These are phyloP conservation scores for Solenopsis invicta DNA, from an alignment of 1,140 invertebrate species.

Conservation along the genomic window DNA sequence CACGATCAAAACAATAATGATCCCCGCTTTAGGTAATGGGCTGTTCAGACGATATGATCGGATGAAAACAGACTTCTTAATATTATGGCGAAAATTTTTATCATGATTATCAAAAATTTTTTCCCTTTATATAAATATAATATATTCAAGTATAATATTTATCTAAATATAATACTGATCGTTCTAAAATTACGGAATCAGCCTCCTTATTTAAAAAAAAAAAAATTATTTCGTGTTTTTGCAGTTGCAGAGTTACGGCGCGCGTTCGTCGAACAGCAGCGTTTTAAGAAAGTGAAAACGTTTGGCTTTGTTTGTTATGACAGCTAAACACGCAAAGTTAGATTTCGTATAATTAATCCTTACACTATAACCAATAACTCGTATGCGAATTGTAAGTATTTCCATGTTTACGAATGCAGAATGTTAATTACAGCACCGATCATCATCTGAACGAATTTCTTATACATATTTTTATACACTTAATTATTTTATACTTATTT, in stretches of 20 bases:
- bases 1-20: too few species aligned
- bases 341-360: constrained; percentile 32
- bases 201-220: background rate
- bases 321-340: constrained; percentile 5
- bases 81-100: too few species aligned
- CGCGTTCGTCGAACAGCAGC: background rate
- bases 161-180: too few species aligned
- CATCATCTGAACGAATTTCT: background rate
- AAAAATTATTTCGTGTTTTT: background rate
- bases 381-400: background rate
- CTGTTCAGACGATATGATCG: too few species aligned
- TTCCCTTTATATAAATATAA: too few species aligned
- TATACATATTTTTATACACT: too few species aligned
- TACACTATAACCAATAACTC: background rate
- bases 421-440: background rate
- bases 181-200: too few species aligned
- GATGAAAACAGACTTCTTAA: too few species aligned
- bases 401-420: background rate
- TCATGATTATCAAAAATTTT: too few species aligned
- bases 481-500: too few species aligned
- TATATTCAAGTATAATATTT: too few species aligned
- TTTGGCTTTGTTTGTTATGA: constrained; percentile 18
- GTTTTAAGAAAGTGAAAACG: constrained; percentile 48
- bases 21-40: too few species aligned
- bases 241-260: background rate